Evolutionary conservation across 2,888 invertebrate genomes (phyloP), one percentile per base, ranked within the genome.

Genomic region (Stegophylla sp.): DNA sequence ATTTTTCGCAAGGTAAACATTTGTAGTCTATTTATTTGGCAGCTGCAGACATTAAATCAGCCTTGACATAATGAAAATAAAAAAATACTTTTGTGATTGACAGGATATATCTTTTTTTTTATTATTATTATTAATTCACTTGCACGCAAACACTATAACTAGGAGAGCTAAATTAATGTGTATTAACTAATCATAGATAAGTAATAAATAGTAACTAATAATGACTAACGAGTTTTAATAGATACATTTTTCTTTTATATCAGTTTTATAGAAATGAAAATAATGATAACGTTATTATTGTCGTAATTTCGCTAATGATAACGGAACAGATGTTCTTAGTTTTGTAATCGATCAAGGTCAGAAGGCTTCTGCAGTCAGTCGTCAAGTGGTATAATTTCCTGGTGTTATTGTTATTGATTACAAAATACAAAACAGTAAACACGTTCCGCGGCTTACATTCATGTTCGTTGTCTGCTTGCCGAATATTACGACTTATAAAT

Each of bases 31-130:
- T 61, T 59, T 23, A 48, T 71, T 79, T 79, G 79, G 79, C 79
- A 79, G 59, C 67, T 48, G 67, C 17, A 13, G n/a, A 41, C 59
- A 34, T 3, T 51, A 0, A 45, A 7, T 23, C 61, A 34, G 9
- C 79, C 79, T 79, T 71, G 79, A 71, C 20, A 48, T 71, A 63
- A 48, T n/a, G n/a, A n/a, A n/a, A n/a, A n/a, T n/a, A n/a, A n/a
- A n/a, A 71, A 79, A 76, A 51, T 23, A 43, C 53, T 26, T 12
- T 43, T 51, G 48, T 17, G 51, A 34, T 3, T 34, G 7, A 34
- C 34, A 34, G 34, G 34, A 34, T 5, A 34, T 7, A 7, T 34
- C 4, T 34, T 3, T 34, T 56, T 0, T 56, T n/a, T 56, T 56
- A n/a, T 56, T n/a, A 9, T 28, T n/a, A 12, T 23, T 26, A 20